phyloP scores from a whole-genome alignment of 2,888 invertebrate species.

The Drosophila gaucha region DNA sequence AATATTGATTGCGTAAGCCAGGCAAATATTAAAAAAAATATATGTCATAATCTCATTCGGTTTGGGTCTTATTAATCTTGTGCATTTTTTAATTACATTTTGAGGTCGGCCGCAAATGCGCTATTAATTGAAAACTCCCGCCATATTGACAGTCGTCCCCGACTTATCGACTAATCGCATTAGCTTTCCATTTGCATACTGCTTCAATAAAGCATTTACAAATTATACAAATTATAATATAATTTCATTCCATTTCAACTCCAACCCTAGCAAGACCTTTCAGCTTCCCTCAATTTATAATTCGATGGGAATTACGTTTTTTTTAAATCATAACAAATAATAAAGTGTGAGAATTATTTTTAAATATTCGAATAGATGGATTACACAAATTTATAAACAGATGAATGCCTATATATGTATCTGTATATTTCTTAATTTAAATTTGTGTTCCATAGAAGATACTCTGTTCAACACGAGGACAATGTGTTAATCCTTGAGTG shows the following conservation, averaged over 20 bases:
- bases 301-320: no score
- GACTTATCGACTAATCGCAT: constrained; percentile 60
- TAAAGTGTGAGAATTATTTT: background rate
- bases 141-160: constrained; percentile 14
- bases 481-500: background rate
- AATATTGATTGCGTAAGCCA: constrained; percentile 57
- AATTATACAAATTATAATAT: constrained; percentile 43
- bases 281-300: background rate
- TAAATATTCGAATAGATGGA: background rate
- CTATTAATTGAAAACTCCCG: constrained; percentile 70
- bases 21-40: constrained; percentile 11
- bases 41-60: constrained; percentile 33
- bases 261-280: background rate
- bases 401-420: background rate
- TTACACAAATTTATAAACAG: background rate
- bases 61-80: constrained; percentile 44
- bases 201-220: constrained; percentile 45
- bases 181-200: constrained; percentile 43
- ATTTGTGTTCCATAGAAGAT: background rate
- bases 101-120: constrained; percentile 55
- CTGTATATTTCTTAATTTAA: background rate
- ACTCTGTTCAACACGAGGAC: background rate
- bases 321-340: background rate
- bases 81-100: constrained; percentile 64
- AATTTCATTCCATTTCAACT: constrained; percentile 37